These are phyloP conservation scores for Limonius californicus DNA, from an alignment of 1,140 invertebrate genomes.

Conservation along the genomic window DNA sequence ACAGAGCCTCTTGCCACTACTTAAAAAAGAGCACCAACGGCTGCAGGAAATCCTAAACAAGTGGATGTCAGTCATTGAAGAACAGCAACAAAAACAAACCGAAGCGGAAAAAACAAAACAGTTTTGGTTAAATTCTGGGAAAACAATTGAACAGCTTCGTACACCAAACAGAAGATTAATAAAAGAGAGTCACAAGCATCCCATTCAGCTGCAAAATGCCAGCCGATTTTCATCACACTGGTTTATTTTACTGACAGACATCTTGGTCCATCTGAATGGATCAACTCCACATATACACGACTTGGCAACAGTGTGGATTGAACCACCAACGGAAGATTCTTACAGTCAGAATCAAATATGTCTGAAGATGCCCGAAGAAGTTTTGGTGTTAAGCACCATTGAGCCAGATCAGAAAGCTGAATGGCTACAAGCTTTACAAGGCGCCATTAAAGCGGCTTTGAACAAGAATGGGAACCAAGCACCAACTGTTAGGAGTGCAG, in stretches of 20 bases:
- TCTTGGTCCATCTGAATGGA: conserved; percentile 67
- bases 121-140: conserved; percentile 73
- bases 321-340: conserved; percentile 49
- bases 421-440: conserved; percentile 70
- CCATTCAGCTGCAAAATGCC: conserved; percentile 63
- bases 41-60: conserved; percentile 47
- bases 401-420: conserved; percentile 69
- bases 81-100: conserved; percentile 58
- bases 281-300: conserved; percentile 60
- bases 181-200: conserved; percentile 68
- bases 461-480: conserved; percentile 57
- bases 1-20: not conserved
- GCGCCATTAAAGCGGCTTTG: conserved; percentile 58
- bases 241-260: conserved; percentile 73
- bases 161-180: conserved; percentile 68
- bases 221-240: conserved; percentile 67
- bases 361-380: conserved; percentile 75
- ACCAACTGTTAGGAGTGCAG: conserved; percentile 66
- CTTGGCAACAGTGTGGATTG: conserved; percentile 76
- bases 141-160: conserved; percentile 61
- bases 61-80: conserved; percentile 59
- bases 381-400: conserved; percentile 61
- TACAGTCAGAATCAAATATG: conserved; percentile 34
- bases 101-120: conserved; percentile 67
- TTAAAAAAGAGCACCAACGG: not conserved